Conservation (phyloP, 2,888 invertebrate genomes). For the Apamea epomidion region DNA sequence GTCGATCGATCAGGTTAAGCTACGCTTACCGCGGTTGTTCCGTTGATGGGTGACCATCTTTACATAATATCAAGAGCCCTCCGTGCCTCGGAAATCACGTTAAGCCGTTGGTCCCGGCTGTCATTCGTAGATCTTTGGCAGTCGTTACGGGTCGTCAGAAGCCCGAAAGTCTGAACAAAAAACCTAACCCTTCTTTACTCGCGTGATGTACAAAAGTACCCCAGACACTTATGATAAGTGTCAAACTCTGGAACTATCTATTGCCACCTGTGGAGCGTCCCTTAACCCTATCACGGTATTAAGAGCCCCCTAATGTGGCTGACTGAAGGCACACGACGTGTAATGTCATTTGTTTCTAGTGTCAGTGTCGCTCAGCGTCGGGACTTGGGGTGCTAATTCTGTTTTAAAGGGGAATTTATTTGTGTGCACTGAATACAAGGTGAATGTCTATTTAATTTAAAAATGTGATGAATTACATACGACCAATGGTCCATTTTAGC, state of each 20-base stretch:
- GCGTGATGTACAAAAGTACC: slow-evolving; percentile 5
- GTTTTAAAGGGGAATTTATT: slow-evolving; percentile 1
- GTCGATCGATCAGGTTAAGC: too few species aligned
- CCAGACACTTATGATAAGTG: background rate
- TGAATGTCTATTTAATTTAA: background rate
- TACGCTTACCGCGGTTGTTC: background rate
- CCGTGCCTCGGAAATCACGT: background rate
- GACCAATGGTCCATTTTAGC: too few species aligned
- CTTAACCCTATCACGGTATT: slow-evolving; percentile 46
- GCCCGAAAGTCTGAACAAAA: background rate
- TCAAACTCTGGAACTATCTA: background rate
- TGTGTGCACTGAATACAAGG: background rate
- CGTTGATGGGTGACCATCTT: background rate
- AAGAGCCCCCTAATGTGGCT: slow-evolving; percentile 22
- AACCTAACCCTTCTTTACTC: background rate
- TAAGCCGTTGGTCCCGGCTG: background rate
- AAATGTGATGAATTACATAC: background rate
- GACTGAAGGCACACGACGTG: slow-evolving; percentile 46
- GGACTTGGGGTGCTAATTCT: slow-evolving; percentile 7
- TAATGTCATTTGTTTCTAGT: slow-evolving; percentile 48
- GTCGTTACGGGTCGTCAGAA: background rate
- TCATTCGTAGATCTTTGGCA: background rate
- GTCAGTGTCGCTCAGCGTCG: background rate
- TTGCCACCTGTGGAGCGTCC: slow-evolving; percentile 56
- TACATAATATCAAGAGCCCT: background rate